Evolutionary conservation across 2,113 vertebrate genomes (phyloP), one percentile per base, ranked within the genome.

Genomic region (Pithys albifrons): DNA sequence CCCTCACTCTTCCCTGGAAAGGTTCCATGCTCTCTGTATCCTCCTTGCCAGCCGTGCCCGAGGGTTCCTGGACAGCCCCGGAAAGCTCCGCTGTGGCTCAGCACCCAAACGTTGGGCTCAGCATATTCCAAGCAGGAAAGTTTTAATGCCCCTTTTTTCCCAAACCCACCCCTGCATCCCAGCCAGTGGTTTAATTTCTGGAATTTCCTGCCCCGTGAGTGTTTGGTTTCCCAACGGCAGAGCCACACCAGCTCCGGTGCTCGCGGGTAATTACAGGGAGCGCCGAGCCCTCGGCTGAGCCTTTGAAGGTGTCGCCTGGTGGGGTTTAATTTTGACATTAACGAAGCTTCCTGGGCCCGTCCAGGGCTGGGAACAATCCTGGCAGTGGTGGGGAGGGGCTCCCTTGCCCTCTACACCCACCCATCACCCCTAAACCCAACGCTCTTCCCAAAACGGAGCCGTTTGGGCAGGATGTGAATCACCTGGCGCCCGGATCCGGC

Each of bases 201-300:
- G 96, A 95, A 95, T 96, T 95, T 96, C 94, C 94, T 96, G 94
- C 87, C 95, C 81, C 46, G 93, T 82, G 91, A 97, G 96, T 75
- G 89, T 39, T 92, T 43, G 91, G 39, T 93, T 95, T 91, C 91
- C 95, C 94, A 22, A 28, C 15, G 88, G 75, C 89, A 76, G 79
- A 86, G 83, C 66, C 89, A 61, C 58, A n/a, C 18, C 33, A 39
- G 84, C 89, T 86, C 94, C 31, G 43, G 52, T 78, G 90, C 31
- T 91, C 37, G 2, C 11, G 3, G 57, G 64, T 96, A 95, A 97
- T 96, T 94, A 92, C 76, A 96, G 92, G 92, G 83, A 92, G 79
- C 10, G 29, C 72, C 13, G 28, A 91, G 70, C 45, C 88, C 88
- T 62, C 0, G 2, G 31, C 71, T 1, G 0, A 39, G 78, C 71